Evolutionary conservation across 2,888 invertebrate genomes (phyloP), one percentile per base, ranked within the genome.

Genomic region (Parelbella ahira): DNA sequence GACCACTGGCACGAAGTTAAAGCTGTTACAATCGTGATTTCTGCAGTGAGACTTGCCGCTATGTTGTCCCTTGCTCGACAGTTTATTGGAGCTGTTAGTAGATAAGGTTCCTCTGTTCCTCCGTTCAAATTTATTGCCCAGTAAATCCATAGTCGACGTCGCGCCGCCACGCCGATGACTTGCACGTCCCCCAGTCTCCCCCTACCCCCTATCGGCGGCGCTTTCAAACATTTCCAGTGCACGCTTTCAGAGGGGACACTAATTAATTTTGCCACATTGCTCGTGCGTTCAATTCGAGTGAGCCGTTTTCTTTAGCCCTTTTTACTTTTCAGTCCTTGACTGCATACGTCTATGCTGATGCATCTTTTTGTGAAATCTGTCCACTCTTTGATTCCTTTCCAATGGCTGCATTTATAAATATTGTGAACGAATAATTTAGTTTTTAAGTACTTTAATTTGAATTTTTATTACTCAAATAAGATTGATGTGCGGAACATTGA

Each of bases 61-160:
- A 53, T 60, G 60, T 65, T 69, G 61, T 64, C 70, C 61, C 66
- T 62, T 52, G 54, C 53, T 56, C 71, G 71, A 72, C 75, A 78
- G 77, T 82, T 78, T 74, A 82, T 83, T 84, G 74, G 71, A 73
- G 67, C 71, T 72, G 77, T 73, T 78, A 71, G 68, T 59, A 74
- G 79, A 84, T 81, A 81, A 76, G 66, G 61, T 62, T 72, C 53
- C 62, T 53, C 62, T 72, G 71, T 80, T 72, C 63, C 71, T 72
- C 58, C 57, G 64, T 60, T 65, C 50, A 67, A 75, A 82, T 82
- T 81, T 81, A 83, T 82, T 69, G 69, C 71, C 66, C 63, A 72
- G 79, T 82, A 80, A 81, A 81, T 80, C 69, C 67, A 60, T 53
- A 47, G 53, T 42, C 46, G 50, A 48, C 48, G 49, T 52, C 50